Base-by-base conservation (phyloP, 2,797 vertebrate genomes). In the Mus minutoides region DNA sequence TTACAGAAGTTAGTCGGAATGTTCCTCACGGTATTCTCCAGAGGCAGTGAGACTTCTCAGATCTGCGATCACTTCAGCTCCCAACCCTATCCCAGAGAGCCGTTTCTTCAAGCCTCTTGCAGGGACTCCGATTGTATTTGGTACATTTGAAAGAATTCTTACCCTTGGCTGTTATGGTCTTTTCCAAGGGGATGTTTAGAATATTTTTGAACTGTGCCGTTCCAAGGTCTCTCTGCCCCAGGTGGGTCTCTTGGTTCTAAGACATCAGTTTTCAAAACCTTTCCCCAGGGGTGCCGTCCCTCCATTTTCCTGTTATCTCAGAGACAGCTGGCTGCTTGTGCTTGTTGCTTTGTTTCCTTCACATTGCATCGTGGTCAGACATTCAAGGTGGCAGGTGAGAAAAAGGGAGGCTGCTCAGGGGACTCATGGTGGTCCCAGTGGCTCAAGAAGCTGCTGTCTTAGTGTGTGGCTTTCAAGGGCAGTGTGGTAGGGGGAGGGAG, bases 161-260 rank as follows among this genome's bases (percentile, higher is more conserved):
- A 34, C 69, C 60, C 85, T 87, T 40, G 89, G 88, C n/a, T 84
- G 13, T 49, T 26, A 8, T 9, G 8, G 84, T 37, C 67, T 78
- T 92, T 93, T 54, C 49, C 84, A 92, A 95, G 96, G 88, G 94
- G 91, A 97, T 88, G 90, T 92, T 69, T 16, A 8, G 40, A 9
- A n/a, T 43, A 71, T 79, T 58, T 79, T 49, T 56, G 40, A 54
- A 40, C 26, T 37, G 43, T 6, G 31, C 77, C 21, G 22, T 94
- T 94, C 83, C 46, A 58, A 77, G 43, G n/a, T 0, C 54, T 80
- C 58, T 6, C 5, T 54, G 17, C 29, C 60, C 43, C n/a, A 37
- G 52, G 52, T 54, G 34, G 43, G 9, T 76, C 86, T 91, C 56
- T 34, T 82, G 85, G 77, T 78, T 85, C 43, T 37, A 60, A 77